phyloP scores from a whole-genome alignment of 2,797 vertebrate genomes.

The Crenichthys baileyi region DNA sequence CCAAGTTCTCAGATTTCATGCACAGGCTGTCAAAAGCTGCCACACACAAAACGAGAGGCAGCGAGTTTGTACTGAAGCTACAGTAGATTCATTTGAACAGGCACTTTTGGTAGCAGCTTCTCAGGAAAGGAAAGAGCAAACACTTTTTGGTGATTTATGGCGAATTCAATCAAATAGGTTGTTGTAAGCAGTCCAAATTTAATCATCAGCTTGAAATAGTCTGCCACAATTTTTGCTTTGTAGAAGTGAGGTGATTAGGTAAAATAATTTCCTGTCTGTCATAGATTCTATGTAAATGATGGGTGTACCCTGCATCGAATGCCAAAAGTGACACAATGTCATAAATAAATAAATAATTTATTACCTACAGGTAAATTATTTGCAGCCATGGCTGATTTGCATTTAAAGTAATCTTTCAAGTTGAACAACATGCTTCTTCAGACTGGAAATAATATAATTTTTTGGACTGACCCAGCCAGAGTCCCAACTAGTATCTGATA shows the following conservation, averaged over 20 bases:
- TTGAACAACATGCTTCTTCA: neutral
- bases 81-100: constrained; percentile 20
- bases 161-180: constrained; percentile 32
- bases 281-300: neutral
- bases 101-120: constrained; percentile 14
- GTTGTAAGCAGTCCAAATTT: neutral
- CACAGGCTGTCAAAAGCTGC: constrained; percentile 49
- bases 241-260: neutral
- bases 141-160: constrained; percentile 19
- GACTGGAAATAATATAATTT: neutral
- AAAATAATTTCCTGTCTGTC: neutral
- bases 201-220: neutral
- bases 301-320: neutral
- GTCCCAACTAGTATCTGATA: neutral
- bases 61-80: constrained; percentile 31
- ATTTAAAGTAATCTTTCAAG: neutral
- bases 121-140: constrained; percentile 10
- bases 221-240: neutral
- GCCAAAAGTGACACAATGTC: neutral
- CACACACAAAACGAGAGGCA: constrained; percentile 33
- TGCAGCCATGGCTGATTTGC: neutral
- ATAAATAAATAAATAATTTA: neutral
- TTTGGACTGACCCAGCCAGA: neutral
- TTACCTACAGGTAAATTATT: neutral
- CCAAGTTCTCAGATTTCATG: constrained; percentile 42